Percentiles rank a stretch among this genome's conserved stretches.
These are phyloP conservation scores for Drosophila sproati DNA, from an alignment of 1,140 invertebrate genomes.

Conservation along the genomic window DNA sequence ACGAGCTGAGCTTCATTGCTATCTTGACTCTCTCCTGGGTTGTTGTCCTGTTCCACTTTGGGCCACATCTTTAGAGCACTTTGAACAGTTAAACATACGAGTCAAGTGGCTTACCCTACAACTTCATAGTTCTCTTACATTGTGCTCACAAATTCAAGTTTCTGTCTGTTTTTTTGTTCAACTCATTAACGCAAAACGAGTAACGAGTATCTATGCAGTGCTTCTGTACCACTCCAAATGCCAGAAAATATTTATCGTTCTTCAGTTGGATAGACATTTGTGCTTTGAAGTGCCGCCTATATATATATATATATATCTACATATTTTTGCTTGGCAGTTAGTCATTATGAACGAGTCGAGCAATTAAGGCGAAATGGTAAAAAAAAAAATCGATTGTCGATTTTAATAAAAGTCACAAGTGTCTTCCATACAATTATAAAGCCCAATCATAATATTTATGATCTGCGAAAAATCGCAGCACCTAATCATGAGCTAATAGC, in stretches of 20 bases:
- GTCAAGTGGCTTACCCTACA: conserved; percentile 67
- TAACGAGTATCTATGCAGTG: no score
- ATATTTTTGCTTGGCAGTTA: neutral
- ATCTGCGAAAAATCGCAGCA: conserved; percentile 62
- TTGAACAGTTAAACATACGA: conserved; percentile 14
- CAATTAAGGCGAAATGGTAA: conserved; percentile 7
- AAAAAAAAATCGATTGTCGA: neutral
- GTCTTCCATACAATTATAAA: conserved; percentile 27
- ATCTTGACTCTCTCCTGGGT: conserved; percentile 10
- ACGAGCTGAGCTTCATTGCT: neutral
- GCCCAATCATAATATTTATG: conserved; percentile 57
- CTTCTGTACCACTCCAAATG: no score
- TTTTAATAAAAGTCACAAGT: conserved; percentile 9
- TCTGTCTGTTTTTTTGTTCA: neutral
- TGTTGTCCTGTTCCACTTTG: conserved; percentile 14
- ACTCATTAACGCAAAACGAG: no score
- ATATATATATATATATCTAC: no score
- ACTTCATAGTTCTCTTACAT: conserved; percentile 44
- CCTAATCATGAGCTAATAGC: conserved; percentile 77
- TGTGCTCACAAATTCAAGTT: conserved; percentile 21
- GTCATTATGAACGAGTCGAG: neutral
- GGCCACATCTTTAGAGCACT: conserved; percentile 12
- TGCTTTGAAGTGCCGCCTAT: no score
- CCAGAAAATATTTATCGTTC: no score
- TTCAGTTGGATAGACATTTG: no score